Evolutionary conservation across 1,140 invertebrate genomes (phyloP), one percentile per base, ranked within the genome.

Genomic region (Drosophila nikananu): DNA sequence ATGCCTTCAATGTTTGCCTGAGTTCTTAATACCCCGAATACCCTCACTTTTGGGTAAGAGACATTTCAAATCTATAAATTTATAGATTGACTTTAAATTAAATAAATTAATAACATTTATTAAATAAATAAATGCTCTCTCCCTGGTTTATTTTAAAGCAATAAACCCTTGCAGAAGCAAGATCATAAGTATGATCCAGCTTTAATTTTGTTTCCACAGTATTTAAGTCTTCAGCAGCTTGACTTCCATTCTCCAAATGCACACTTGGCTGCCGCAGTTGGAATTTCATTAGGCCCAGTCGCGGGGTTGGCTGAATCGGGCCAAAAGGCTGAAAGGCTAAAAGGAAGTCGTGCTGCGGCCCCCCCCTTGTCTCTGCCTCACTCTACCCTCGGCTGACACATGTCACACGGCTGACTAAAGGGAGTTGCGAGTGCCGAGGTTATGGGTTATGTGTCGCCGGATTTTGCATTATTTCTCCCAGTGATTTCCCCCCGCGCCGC

Each of bases 201-300:
- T n/a, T n/a, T n/a, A n/a, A n/a, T n/a, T n/a, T n/a, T n/a, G n/a
- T n/a, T n/a, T n/a, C n/a, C n/a, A n/a, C n/a, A 35, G 64, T 46
- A 66, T 63, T 27, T 1, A 3, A 10, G 3, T 21, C 21, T 15
- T 17, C 19, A 2, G 6, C 2, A 25, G 23, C 10, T n/a, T 6
- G 48, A 5, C 4, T 12, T 44, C 17, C 19, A 8, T 30, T 37
- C 23, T 13, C 3, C 8, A 19, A 48, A 12, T 51, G 65, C 65
- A 68, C 58, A 37, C 60, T 66, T 35, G 32, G 35, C 52, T 68
- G 66, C 57, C 65, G 81, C 65, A 80, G 59, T 46, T 61, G 60
- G 74, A 77, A 73, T 81, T 84, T 73, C 60, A 84, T 81, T 73
- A 73, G 66, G 19, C 49, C 58, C 58, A 59, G 51, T 48, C 63